Evolutionary conservation across 2,113 vertebrate species (phyloP).

Genomic region (Daubentonia madagascariensis): DNA sequence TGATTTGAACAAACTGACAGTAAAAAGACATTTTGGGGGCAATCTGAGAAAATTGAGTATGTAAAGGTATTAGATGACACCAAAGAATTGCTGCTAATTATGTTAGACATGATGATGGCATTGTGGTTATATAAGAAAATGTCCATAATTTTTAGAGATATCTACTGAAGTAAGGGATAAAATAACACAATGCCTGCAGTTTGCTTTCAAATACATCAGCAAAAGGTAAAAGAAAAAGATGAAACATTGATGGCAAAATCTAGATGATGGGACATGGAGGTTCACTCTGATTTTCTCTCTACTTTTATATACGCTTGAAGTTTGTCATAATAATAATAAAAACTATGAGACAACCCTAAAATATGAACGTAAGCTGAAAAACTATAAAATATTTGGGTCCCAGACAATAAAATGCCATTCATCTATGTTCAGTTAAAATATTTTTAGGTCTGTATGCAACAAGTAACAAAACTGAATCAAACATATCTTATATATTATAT

Average conservation of each 20-base stretch:
- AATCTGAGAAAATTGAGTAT: not conserved
- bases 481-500: not conserved
- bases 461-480: not conserved
- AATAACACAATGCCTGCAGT: not conserved
- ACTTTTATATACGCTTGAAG: not conserved
- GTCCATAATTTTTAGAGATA: not conserved
- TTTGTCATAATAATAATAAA: not conserved
- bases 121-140: not conserved
- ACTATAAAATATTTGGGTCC: not conserved
- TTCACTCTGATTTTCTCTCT: not conserved
- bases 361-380: slow-evolving; percentile 7
- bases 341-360: not conserved
- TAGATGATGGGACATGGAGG: not conserved
- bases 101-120: not conserved
- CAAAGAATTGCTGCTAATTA: not conserved
- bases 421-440: not conserved
- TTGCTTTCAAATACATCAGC: not conserved
- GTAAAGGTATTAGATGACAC: not conserved
- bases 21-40: not conserved
- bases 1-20: not conserved
- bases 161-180: not conserved
- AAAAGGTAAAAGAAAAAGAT: not conserved
- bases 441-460: not conserved
- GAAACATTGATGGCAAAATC: not conserved
- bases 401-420: not conserved